Conservation (phyloP, 2,113 vertebrate species). For the Plotosus lineatus region DNA sequence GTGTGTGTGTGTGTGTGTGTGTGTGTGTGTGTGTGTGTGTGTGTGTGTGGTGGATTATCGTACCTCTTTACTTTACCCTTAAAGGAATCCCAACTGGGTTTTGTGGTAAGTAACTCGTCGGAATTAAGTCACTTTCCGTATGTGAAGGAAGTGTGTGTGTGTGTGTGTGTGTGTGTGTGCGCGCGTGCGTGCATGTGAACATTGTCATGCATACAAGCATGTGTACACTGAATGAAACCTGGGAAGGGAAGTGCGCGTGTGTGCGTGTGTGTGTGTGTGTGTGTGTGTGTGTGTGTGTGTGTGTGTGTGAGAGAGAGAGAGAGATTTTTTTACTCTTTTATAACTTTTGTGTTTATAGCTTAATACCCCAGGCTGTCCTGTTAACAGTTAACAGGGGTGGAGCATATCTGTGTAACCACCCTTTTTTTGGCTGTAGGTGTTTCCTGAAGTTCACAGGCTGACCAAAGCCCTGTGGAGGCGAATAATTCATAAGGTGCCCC, state of each 20-base stretch:
- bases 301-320: too few relatives aligned
- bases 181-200: conserved; percentile 12
- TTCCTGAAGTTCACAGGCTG: conserved; percentile 28
- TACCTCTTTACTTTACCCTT: conserved; percentile 45
- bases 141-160: conserved; percentile 7
- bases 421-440: conserved; percentile 47
- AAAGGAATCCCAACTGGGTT: conserved; percentile 52
- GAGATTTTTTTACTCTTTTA: background rate
- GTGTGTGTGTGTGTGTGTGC: conserved; percentile 30
- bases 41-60: conserved; percentile 7
- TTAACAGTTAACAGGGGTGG: background rate
- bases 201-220: background rate
- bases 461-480: conserved; percentile 48
- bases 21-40: background rate
- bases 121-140: background rate
- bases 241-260: background rate
- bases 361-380: background rate
- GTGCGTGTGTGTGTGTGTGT: background rate
- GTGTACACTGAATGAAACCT: background rate
- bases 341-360: background rate
- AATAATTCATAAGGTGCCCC: conserved; percentile 48
- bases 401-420: conserved; percentile 20
- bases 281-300: background rate
- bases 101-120: conserved; percentile 50
- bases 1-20: conserved; percentile 5